Evolutionary conservation across 2,888 invertebrate genomes (phyloP).

Genomic region (Orgyia antiqua): DNA sequence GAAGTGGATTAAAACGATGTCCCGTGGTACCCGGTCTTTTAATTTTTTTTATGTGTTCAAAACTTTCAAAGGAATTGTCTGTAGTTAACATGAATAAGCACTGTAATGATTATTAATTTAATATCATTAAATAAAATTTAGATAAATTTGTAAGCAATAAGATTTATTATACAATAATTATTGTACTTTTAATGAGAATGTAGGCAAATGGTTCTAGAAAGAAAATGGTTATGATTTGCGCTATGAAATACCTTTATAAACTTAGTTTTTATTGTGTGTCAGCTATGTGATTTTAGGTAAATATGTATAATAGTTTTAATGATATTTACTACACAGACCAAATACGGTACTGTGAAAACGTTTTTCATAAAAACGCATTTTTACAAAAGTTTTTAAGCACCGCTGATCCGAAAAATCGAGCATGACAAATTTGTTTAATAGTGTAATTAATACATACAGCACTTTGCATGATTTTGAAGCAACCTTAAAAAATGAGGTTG

Average conservation of each 20-base stretch:
- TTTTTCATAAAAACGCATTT: slow-evolving; percentile 6
- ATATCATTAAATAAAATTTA: slow-evolving; percentile 27
- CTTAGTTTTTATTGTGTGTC: slow-evolving; percentile 20
- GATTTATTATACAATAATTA: too few relatives aligned
- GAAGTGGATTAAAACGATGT: too few relatives aligned
- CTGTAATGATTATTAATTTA: slow-evolving; percentile 16
- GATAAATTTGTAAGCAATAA: slow-evolving; percentile 33
- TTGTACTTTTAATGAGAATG: slow-evolving; percentile 16
- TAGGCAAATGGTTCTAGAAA: slow-evolving; percentile 15
- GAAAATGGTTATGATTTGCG: slow-evolving; percentile 16
- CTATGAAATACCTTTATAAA: slow-evolving; percentile 12
- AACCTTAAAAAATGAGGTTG: too few relatives aligned
- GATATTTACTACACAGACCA: slow-evolving; percentile 17
- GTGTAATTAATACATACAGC: slow-evolving; percentile 16
- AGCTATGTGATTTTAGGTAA: slow-evolving; percentile 16
- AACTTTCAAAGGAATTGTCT: slow-evolving; percentile 25
- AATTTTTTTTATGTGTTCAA: too few relatives aligned
- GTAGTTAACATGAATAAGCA: slow-evolving; percentile 18
- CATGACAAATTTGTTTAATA: slow-evolving; percentile 18
- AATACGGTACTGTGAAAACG: slow-evolving; percentile 3
- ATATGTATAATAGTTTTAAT: slow-evolving; percentile 16
- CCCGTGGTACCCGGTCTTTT: too few relatives aligned
- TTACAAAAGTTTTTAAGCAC: slow-evolving; percentile 5
- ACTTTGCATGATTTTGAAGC: slow-evolving; percentile 15
- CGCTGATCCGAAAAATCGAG: slow-evolving; percentile 21